Conservation (phyloP, 2,797 vertebrate species). For the Margarornis squamiger region DNA sequence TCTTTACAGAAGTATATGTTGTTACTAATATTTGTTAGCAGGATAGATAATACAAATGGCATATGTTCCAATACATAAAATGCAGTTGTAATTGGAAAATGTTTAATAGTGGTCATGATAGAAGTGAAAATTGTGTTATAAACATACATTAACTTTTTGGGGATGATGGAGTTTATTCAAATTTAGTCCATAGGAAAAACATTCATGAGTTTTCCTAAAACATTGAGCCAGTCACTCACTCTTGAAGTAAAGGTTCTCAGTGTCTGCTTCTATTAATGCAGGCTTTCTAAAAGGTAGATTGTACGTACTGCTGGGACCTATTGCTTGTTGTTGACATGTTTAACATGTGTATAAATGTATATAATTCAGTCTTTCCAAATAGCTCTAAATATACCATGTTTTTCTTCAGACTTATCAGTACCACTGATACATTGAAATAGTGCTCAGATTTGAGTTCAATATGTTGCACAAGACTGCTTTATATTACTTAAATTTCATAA, state of each 20-base stretch:
- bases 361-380: background rate
- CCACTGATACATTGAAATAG: background rate
- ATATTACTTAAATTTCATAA: constrained; percentile 23
- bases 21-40: background rate
- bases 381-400: background rate
- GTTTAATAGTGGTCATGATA: background rate
- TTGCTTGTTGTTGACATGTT: background rate
- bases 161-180: background rate
- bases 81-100: background rate
- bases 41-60: background rate
- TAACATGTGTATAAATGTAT: background rate
- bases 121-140: background rate
- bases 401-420: background rate
- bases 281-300: background rate
- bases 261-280: background rate
- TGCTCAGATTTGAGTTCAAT: background rate
- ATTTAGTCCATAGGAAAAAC: background rate
- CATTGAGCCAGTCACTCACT: background rate
- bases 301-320: background rate
- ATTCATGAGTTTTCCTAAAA: background rate
- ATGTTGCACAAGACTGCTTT: background rate
- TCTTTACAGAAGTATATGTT: background rate
- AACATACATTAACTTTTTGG: background rate
- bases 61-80: background rate
- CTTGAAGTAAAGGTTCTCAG: background rate